Percentiles rank a stretch among this genome's conserved stretches.
These are phyloP conservation scores for Harpagoxenus sublaevis DNA, from an alignment of 2,888 invertebrate species.

Conservation along the genomic window DNA sequence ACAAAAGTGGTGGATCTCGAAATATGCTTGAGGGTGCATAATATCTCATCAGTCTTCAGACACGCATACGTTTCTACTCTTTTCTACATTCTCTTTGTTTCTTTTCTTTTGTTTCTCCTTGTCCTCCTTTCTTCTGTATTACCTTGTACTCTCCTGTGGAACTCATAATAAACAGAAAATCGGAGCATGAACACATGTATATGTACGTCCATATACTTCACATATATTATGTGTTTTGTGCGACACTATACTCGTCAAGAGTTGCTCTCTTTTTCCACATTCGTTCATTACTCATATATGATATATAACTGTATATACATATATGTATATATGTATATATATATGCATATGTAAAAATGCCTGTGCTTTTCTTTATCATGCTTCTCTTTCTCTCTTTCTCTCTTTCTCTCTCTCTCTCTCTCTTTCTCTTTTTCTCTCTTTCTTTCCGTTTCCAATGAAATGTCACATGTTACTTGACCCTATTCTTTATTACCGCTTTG, in stretches of 20 bases:
- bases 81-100: not conserved
- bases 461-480: conserved; percentile 73
- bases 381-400: conserved; percentile 75
- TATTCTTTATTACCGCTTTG: conserved; percentile 73
- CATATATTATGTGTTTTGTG: conserved; percentile 68
- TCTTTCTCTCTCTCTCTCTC: conserved; percentile 53
- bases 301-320: conserved; percentile 70
- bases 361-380: conserved; percentile 74
- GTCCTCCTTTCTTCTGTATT: not conserved
- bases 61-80: conserved; percentile 65
- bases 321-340: conserved; percentile 39
- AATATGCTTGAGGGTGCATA: conserved; percentile 82
- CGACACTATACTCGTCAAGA: conserved; percentile 55
- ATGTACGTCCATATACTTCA: conserved; percentile 70
- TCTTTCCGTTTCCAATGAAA: conserved; percentile 69
- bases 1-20: conserved; percentile 85
- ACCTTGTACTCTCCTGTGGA: conserved; percentile 52
- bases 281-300: conserved; percentile 68
- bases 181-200: conserved; percentile 74
- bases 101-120: conserved; percentile 26
- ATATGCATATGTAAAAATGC: conserved; percentile 71
- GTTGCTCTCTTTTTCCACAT: conserved; percentile 74
- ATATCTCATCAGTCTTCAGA: conserved; percentile 65
- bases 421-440: conserved; percentile 70
- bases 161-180: conserved; percentile 57